Conservation (phyloP, 2,888 invertebrate genomes). For the Tenthredo scrophulariae region DNA sequence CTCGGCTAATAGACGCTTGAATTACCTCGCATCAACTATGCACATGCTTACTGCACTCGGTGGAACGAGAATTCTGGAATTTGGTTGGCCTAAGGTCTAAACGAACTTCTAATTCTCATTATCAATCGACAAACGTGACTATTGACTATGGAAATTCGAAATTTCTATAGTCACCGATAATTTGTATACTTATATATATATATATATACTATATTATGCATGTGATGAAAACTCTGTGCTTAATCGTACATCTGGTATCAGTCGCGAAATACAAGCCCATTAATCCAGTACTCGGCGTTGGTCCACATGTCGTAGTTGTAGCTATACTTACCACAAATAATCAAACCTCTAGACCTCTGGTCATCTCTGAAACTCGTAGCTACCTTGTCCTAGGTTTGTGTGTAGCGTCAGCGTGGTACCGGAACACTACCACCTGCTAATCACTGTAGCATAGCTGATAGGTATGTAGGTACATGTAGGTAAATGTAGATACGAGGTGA, state of each 20-base stretch:
- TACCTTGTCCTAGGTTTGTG: constrained; percentile 12
- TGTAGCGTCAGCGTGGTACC: not conserved
- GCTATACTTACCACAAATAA: constrained; percentile 24
- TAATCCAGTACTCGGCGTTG: not conserved
- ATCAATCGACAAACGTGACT: not conserved
- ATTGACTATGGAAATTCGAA: not conserved
- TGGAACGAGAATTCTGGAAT: constrained; percentile 11
- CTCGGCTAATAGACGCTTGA: constrained; percentile 65
- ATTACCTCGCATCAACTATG: constrained; percentile 38
- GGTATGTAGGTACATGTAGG: not conserved
- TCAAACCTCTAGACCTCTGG: constrained; percentile 35
- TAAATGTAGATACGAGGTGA: not conserved
- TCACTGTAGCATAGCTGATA: constrained; percentile 6
- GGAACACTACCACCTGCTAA: constrained; percentile 40
- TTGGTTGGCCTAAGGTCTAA: not conserved
- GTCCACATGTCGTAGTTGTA: constrained; percentile 34
- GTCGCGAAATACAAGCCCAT: not conserved
- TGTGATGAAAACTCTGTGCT: not conserved
- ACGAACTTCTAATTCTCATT: not conserved
- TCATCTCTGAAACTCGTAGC: constrained; percentile 14
- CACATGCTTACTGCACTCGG: constrained; percentile 35
- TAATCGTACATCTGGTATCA: constrained; percentile 11
- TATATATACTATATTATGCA: too few species aligned
- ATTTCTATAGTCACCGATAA: not conserved
- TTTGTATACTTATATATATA: too few species aligned